Evolutionary conservation across 2,797 vertebrate genomes (phyloP).

Genomic region (Masticophis lateralis): DNA sequence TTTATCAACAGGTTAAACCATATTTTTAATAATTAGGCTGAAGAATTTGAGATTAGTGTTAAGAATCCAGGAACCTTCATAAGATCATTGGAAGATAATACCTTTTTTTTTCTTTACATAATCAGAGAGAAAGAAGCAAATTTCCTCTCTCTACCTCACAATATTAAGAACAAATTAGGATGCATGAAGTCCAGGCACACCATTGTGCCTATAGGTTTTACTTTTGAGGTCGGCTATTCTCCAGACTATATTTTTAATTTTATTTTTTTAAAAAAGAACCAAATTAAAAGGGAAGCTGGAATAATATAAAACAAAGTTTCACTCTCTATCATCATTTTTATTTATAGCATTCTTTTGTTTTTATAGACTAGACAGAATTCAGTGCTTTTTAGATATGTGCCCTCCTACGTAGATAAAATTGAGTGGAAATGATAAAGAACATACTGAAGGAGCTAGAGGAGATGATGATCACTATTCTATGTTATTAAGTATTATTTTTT

Average conservation of each 20-base stretch:
- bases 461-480: not conserved
- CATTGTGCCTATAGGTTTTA: not conserved
- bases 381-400: not conserved
- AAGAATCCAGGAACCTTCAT: not conserved
- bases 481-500: not conserved
- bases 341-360: not conserved
- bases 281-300: not conserved
- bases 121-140: not conserved
- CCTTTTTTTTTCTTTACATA: not conserved
- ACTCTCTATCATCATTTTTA: not conserved
- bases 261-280: not conserved
- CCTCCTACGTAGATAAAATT: not conserved
- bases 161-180: not conserved
- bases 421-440: not conserved
- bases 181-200: not conserved
- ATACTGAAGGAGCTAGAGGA: not conserved
- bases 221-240: not conserved
- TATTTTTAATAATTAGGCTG: not conserved
- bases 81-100: not conserved
- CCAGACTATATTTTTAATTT: not conserved
- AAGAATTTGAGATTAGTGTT: not conserved
- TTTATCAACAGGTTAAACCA: not conserved
- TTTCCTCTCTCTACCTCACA: not conserved
- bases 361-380: not conserved
- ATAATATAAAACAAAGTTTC: not conserved